Base-by-base conservation (phyloP, 2,797 vertebrate genomes). In the Tarsius wallacei region DNA sequence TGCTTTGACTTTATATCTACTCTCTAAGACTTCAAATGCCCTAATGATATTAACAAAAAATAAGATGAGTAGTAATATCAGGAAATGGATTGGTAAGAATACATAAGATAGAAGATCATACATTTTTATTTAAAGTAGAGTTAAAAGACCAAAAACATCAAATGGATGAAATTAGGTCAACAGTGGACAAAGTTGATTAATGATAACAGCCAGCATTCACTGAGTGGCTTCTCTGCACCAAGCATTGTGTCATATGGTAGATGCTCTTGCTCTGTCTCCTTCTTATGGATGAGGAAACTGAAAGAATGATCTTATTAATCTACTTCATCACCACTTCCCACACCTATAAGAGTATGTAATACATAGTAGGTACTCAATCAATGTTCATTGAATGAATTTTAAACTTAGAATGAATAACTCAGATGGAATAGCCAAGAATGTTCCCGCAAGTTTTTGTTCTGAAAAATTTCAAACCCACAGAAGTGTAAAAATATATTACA, bases 1-100 rank as follows among this genome's bases (percentile, higher is more conserved):
- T 80, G 57, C n/a, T 91, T 86, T 91, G 78, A 78, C 55, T 93
- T 96, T 80, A 59, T 83, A 68, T 96, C 22, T 68, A 33, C 47
- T 95, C 31, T 93, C 47, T 42, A 92, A 80, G 76, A 91, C 33
- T 77, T 95, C 57, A 94, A 90, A 63, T 88, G 17, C 66, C 26
- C 61, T 77, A 85, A n/a, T 73, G 80, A 74, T 70, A 82, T 53
- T 87, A 90, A 24, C 11, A 95, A 93, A 42, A 78, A 83, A 28
- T 66, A 84, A 84, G 7, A 59, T 66, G 24, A 59, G 4, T 76
- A 28, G 21, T 77, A 81, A 85, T 11, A 82, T 81, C 19, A 86
- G 42, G 55, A 93, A 78, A 64, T 74, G 73, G 33, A 42, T 53
- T 36, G 51, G 24, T 19, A 83, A 87, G 2, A 74, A 82, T 71